Conservation (phyloP, 2,113 vertebrate species). For the Clupea harengus region DNA sequence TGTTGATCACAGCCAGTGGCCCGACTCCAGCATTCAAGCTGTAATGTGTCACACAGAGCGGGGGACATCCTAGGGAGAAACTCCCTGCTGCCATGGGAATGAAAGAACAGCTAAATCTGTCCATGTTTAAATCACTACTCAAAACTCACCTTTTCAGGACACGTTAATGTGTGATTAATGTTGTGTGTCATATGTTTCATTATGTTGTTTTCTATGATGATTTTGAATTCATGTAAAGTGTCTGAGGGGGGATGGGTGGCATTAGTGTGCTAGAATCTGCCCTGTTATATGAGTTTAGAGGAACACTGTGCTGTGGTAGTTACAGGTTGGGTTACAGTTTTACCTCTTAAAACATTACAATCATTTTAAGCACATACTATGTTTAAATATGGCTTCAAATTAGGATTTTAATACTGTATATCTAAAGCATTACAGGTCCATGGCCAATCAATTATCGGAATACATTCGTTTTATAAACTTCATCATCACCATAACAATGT, state of each 20-base stretch:
- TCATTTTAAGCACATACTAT: too few species aligned
- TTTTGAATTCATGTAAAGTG: too few species aligned
- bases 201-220: too few species aligned
- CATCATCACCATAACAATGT: slow-evolving; percentile 1
- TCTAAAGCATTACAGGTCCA: background rate
- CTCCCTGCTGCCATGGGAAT: background rate
- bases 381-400: background rate
- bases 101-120: background rate
- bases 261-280: too few species aligned
- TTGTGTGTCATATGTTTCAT: too few species aligned
- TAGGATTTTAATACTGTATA: background rate
- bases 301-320: too few species aligned
- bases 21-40: background rate
- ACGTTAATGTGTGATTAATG: too few species aligned
- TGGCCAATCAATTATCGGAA: background rate
- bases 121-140: background rate
- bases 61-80: background rate
- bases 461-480: background rate
- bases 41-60: background rate
- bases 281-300: too few species aligned
- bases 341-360: too few species aligned
- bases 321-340: too few species aligned
- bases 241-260: too few species aligned
- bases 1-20: background rate
- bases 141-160: too few species aligned